Evolutionary conservation across 2,888 invertebrate genomes (phyloP), one percentile per base, ranked within the genome.

Genomic region (Campoplex nolae): DNA sequence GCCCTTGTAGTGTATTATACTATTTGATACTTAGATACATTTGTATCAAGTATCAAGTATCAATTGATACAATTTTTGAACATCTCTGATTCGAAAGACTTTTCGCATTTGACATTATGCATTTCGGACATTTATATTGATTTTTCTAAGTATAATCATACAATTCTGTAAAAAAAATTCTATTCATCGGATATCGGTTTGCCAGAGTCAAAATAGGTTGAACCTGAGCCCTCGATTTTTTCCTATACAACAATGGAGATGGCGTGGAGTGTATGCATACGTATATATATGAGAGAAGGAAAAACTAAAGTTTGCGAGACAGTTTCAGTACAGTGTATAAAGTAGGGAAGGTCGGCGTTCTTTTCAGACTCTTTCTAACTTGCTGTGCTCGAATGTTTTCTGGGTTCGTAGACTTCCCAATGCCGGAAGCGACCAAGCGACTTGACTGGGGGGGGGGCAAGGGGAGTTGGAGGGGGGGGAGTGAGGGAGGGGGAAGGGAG

Each of bases 391-490:
- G 86, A 86, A 81, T 84, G 80, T 86, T 86, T 86, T 84, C 86
- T 77, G 77, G 67, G 76, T 65, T 77, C 73, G 84, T 74, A 83
- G 75, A 58, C 65, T 65, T 73, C 62, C 79, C 80, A 67, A 77
- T 65, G 67, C 75, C 84, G 87, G 87, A 87, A 87, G 84, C 82
- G 67, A 85, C 84, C 82, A 79, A 85, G 83, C 84, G 87, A 85
- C 82, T 85, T 76, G 71, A 75, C 75, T 78, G 62, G 75, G 32
- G 62, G 62, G 75, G 32, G 62, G 7, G 7, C 7, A 28, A 16
- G 4, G 23, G n/a, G 23, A 23, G 23, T 23, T 75, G 62, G 75
- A 16, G 23, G 23, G 23, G 23, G 62, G 7, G 16, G 1, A 28
- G 23, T 23, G 71, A 28, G 32, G 68, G 38, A 56, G 71, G 18